Base-by-base conservation (phyloP, 2,113 vertebrate genomes). In the Hepsetus odoe region DNA sequence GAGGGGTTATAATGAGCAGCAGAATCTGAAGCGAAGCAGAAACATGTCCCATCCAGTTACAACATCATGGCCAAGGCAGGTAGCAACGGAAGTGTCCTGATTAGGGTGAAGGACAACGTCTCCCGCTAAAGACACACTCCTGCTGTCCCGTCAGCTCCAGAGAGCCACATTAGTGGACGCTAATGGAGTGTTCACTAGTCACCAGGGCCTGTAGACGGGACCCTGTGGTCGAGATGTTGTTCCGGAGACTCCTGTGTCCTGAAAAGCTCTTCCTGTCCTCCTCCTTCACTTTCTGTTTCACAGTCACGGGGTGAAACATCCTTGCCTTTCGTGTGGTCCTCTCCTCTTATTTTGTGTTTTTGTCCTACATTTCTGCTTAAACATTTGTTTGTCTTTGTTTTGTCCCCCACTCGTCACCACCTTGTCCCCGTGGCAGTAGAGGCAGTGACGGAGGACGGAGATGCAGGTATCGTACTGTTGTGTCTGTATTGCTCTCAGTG, bases 391-490 rank as follows among this genome's bases (percentile, higher is more conserved):
- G 53, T 73, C 24, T 22, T 33, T 40, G 40, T 55, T 14, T 79
- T 51, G 40, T 42, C 74, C 38, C 12, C 59, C 35, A 61, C n/a
- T 74, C 62, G 30, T 61, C 76, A 59, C 20, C 44, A 2, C 30
- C 61, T 5, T 74, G 62, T 49, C 38, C 53, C 66, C 79, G 46
- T 90, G 90, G 86, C 91, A 87, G 88, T 88, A 87, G 91, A 89
- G 84, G 85, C 88, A 86, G 72, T 88, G 86, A 89, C 87, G 89
- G 89, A 93, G 72, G 92, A 90, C 87, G 92, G 79, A 87, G 86
- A 92, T 87, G 86, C 88, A 93, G 93, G 88, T 93, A 93, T 32
- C 4, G 42, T 69, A 35, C 38, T 32, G 5, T 6, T 46, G 53
- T 35, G 38, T 33, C 51, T 26, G 58, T 22, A 22, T 7, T 16